Evolutionary conservation across 1,140 invertebrate genomes (phyloP).

Genomic region (Danaus plexippus): DNA sequence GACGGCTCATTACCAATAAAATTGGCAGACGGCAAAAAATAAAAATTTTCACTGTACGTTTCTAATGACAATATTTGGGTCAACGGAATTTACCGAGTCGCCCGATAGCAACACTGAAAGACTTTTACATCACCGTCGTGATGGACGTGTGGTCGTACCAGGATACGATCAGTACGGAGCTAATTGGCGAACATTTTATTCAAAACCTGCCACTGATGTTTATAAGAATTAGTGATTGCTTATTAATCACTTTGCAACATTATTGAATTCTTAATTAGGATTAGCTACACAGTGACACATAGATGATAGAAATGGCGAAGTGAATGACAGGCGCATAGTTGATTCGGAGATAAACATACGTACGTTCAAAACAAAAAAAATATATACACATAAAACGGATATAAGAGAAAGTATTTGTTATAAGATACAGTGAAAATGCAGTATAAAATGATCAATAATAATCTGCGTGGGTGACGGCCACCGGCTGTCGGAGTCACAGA

Average conservation of each 20-base stretch:
- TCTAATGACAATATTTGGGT: constrained; percentile 64
- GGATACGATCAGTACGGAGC: constrained; percentile 46
- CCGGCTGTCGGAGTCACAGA: constrained; percentile 16
- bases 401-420: constrained; percentile 56
- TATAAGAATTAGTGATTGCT: constrained; percentile 31
- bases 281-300: constrained; percentile 44
- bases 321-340: constrained; percentile 54
- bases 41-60: constrained; percentile 61
- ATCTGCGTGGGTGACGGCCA: constrained; percentile 33
- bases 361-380: constrained; percentile 45
- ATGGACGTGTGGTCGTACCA: constrained; percentile 53
- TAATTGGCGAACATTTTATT: constrained; percentile 51
- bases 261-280: constrained; percentile 55
- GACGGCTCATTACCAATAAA: constrained; percentile 56
- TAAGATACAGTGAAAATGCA: constrained; percentile 46
- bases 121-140: constrained; percentile 58
- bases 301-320: constrained; percentile 47
- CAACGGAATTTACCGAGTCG: constrained; percentile 63
- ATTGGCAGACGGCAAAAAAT: constrained; percentile 62
- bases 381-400: constrained; percentile 20
- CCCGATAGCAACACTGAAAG: constrained; percentile 50
- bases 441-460: constrained; percentile 47
- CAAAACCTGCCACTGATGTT: constrained; percentile 33
- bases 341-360: constrained; percentile 33
- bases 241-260: constrained; percentile 47